Conservation (phyloP, 1,140 invertebrate genomes). For the Leptinotarsa lineolata region DNA sequence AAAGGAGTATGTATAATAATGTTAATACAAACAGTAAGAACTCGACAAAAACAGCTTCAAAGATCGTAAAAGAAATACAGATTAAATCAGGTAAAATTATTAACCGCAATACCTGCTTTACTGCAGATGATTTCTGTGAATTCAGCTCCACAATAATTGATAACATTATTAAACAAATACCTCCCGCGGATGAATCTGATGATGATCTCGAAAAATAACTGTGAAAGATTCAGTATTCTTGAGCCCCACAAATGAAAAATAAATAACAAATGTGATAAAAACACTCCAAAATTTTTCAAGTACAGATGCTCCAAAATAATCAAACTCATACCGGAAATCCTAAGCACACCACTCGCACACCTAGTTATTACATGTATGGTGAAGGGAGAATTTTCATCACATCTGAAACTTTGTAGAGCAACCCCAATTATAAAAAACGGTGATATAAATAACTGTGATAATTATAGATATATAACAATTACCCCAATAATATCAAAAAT, state of each 20-base stretch:
- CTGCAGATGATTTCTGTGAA: conserved; percentile 9
- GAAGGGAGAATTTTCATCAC: conserved; percentile 13
- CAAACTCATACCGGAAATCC: conserved; percentile 11
- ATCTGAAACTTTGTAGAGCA: conserved; percentile 7
- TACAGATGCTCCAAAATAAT: conserved; percentile 15
- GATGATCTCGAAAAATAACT: conserved; percentile 5
- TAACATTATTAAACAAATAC: conserved; percentile 14
- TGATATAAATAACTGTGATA: too few species aligned
- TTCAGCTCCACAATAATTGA: conserved; percentile 14
- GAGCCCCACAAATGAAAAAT: background rate
- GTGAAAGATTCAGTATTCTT: conserved; percentile 7
- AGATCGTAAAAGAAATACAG: conserved; percentile 13
- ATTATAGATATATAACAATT: too few species aligned
- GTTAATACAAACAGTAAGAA: background rate
- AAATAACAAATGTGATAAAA: conserved; percentile 10
- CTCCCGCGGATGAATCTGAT: background rate
- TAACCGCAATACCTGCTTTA: conserved; percentile 7
- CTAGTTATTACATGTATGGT: conserved; percentile 2
- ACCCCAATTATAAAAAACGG: too few species aligned
- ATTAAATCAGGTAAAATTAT: background rate
- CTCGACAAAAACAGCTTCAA: conserved; percentile 14
- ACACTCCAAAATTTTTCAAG: background rate
- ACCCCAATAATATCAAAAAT: too few species aligned
- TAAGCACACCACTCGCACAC: too few species aligned
- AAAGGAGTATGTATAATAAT: background rate